Evolutionary conservation across 2,797 vertebrate genomes (phyloP).

Genomic region (Allochrocebus solatus): DNA sequence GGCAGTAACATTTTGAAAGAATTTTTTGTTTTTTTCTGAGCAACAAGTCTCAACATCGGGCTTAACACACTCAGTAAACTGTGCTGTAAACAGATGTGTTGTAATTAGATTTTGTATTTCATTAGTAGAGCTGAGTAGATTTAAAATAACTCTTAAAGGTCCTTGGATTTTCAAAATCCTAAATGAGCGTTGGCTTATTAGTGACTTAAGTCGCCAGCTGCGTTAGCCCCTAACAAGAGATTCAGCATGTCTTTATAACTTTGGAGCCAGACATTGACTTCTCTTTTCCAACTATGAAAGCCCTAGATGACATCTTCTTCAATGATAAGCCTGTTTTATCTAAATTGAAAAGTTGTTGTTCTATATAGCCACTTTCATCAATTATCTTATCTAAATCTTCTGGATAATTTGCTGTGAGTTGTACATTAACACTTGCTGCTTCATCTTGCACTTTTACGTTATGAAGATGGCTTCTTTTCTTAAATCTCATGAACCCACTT

Average conservation of each 20-base stretch:
- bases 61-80: not conserved
- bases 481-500: not conserved
- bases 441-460: not conserved
- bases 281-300: not conserved
- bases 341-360: not conserved
- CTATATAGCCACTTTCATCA: not conserved
- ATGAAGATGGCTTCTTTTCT: not conserved
- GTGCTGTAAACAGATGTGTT: not conserved
- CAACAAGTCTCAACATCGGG: not conserved
- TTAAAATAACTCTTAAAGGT: not conserved
- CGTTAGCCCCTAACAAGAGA: not conserved
- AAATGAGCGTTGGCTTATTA: not conserved
- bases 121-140: not conserved
- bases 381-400: not conserved
- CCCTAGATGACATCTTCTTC: not conserved
- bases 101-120: not conserved
- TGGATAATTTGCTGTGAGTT: not conserved
- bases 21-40: not conserved
- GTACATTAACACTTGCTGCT: not conserved
- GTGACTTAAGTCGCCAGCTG: not conserved
- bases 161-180: not conserved
- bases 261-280: not conserved
- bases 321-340: not conserved
- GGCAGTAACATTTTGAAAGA: not conserved
- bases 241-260: not conserved